Percentiles rank a stretch among this genome's conserved stretches.
Evolutionary conservation across 1,140 invertebrate species (phyloP).

Genomic region (Apis florea): DNA sequence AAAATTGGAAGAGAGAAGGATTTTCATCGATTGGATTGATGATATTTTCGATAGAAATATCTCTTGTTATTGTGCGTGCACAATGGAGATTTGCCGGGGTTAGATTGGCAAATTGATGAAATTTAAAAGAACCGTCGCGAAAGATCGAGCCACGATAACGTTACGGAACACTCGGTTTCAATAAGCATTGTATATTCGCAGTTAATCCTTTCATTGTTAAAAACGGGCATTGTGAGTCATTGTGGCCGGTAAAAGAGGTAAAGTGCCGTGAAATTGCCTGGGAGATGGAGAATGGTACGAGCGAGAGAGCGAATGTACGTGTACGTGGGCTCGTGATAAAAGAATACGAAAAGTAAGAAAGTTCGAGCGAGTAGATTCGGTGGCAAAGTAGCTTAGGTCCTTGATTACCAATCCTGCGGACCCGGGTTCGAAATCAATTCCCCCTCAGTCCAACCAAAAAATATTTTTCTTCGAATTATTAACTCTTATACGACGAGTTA

Average conservation of each 20-base stretch:
- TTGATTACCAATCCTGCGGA: too few relatives aligned
- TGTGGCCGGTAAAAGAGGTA: neutral
- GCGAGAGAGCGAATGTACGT: neutral
- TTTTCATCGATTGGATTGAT: too few relatives aligned
- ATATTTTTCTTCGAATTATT: too few relatives aligned
- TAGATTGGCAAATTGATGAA: neutral
- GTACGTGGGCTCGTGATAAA: neutral
- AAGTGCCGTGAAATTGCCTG: slow-evolving; percentile 8
- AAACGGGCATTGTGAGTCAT: slow-evolving; percentile 4
- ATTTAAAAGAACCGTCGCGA: neutral
- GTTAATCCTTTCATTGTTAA: slow-evolving; percentile 22
- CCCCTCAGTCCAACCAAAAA: too few relatives aligned
- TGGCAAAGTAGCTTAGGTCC: too few relatives aligned
- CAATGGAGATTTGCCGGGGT: neutral
- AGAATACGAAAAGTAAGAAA: neutral
- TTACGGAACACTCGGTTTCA: neutral
- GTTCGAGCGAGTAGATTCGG: too few relatives aligned
- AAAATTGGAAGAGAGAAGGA: neutral
- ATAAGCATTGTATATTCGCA: neutral
- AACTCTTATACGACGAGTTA: too few relatives aligned
- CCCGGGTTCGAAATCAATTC: too few relatives aligned
- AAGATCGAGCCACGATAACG: neutral
- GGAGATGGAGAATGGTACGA: neutral
- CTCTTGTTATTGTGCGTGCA: too few relatives aligned
- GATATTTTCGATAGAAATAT: slow-evolving; percentile 2